Conservation (phyloP, 2,113 vertebrate genomes). For the Chaetodon auriga region DNA sequence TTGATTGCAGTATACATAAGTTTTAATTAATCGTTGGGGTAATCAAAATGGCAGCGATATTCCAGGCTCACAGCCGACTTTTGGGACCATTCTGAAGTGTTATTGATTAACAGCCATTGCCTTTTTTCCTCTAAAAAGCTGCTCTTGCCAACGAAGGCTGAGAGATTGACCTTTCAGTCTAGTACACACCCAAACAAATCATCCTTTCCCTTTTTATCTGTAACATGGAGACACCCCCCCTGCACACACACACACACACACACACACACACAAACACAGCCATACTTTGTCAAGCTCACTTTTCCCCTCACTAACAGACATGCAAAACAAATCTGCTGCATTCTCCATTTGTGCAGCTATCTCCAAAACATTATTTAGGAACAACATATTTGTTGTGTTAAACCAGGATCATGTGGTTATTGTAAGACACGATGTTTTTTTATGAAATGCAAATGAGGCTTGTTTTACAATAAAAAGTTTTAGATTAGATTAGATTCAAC, state of each 20-base stretch:
- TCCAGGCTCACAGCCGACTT: conserved; percentile 57
- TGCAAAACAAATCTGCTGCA: not conserved
- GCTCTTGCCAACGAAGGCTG: conserved; percentile 23
- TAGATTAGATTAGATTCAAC: too few species aligned
- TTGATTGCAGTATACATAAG: conserved; percentile 64
- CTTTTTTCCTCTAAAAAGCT: conserved; percentile 54
- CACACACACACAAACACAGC: not conserved
- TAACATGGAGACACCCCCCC: not conserved
- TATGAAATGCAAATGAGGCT: not conserved
- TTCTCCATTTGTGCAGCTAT: conserved; percentile 12
- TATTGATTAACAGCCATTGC: conserved; percentile 75
- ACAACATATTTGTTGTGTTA: too few species aligned
- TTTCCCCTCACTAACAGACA: not conserved
- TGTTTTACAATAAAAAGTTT: not conserved
- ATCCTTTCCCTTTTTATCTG: conserved; percentile 41
- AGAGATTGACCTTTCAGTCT: conserved; percentile 71
- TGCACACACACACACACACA: too few species aligned
- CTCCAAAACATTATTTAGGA: not conserved
- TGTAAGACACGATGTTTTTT: not conserved
- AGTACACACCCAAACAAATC: conserved; percentile 59
- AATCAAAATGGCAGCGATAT: conserved; percentile 76
- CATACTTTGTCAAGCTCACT: not conserved
- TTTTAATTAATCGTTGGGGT: conserved; percentile 80
- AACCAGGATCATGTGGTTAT: too few species aligned
- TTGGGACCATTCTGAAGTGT: conserved; percentile 60